Evolutionary conservation across 1,140 invertebrate species (phyloP).

Genomic region (Phenacoccus solenopsis): DNA sequence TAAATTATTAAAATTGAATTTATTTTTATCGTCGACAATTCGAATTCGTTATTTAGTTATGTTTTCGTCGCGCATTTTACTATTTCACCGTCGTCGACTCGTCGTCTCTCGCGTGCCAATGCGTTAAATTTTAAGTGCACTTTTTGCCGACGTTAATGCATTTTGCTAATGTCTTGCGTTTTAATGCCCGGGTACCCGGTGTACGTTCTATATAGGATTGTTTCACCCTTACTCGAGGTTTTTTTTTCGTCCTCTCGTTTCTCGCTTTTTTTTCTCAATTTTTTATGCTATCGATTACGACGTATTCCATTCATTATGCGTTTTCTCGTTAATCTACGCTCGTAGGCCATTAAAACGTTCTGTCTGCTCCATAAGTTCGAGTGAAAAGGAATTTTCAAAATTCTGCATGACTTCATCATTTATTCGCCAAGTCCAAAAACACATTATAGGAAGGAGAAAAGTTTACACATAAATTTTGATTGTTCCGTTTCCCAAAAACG

Average conservation of each 20-base stretch:
- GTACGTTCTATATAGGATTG: too few relatives aligned
- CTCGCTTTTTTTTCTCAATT: too few relatives aligned
- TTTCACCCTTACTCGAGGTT: too few relatives aligned
- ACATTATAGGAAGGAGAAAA: constrained; percentile 14
- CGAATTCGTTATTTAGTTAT: background rate
- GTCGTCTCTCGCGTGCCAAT: background rate
- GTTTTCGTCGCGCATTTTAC: background rate
- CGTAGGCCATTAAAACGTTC: background rate
- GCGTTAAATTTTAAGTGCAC: background rate
- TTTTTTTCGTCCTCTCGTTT: too few relatives aligned
- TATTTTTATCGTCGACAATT: background rate
- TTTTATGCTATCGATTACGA: constrained; percentile 1
- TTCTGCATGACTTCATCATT: constrained; percentile 1
- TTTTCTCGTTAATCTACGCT: background rate
- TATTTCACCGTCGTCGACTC: background rate
- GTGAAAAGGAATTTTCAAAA: background rate
- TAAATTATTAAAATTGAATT: constrained; percentile 4
- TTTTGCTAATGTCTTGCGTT: background rate
- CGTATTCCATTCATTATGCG: background rate
- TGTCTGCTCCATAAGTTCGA: background rate
- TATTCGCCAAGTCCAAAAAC: background rate
- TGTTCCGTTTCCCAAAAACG: constrained; percentile 12
- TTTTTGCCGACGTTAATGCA: background rate
- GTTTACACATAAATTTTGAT: constrained; percentile 15
- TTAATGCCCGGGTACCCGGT: background rate